phyloP scores from a whole-genome alignment of 2,797 vertebrate species.

The Bufotes viridis region DNA sequence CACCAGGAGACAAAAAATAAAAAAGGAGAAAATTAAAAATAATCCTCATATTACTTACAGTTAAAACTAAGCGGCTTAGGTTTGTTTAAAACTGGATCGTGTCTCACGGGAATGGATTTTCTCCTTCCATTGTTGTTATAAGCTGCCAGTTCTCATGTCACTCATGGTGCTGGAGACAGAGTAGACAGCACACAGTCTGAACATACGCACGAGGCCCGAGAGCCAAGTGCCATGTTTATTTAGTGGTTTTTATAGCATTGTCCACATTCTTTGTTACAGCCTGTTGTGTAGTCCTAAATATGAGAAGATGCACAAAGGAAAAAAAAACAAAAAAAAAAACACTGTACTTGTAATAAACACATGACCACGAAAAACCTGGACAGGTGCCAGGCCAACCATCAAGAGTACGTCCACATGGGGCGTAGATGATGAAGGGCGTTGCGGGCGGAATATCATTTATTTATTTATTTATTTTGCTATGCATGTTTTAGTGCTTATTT shows the following conservation, averaged over 20 bases:
- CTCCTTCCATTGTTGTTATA: conserved; percentile 34
- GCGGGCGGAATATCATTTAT: too few species aligned
- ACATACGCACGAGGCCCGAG: conserved; percentile 28
- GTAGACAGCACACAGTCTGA: conserved; percentile 35
- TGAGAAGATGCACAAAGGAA: not conserved
- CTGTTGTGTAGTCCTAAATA: not conserved
- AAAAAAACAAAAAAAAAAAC: conserved; percentile 15
- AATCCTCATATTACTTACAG: conserved; percentile 30
- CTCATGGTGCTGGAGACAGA: conserved; percentile 26
- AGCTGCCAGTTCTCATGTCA: conserved; percentile 53
- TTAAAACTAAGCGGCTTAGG: conserved; percentile 24
- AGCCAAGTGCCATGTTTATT: conserved; percentile 42
- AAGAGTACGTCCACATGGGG: too few species aligned
- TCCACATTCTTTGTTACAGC: conserved; percentile 1
- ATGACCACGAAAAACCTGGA: not conserved
- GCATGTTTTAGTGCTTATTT: too few species aligned
- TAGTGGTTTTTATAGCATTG: conserved; percentile 39
- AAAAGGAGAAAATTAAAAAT: conserved; percentile 20
- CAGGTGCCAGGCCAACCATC: not conserved
- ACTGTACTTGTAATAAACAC: too few species aligned
- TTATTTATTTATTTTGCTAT: too few species aligned
- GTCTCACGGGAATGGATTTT: conserved; percentile 47
- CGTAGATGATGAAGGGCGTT: too few species aligned
- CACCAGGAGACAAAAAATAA: not conserved
- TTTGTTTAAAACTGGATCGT: conserved; percentile 45